Base-by-base conservation (phyloP, 2,797 vertebrate species). In the Avahi laniger region DNA sequence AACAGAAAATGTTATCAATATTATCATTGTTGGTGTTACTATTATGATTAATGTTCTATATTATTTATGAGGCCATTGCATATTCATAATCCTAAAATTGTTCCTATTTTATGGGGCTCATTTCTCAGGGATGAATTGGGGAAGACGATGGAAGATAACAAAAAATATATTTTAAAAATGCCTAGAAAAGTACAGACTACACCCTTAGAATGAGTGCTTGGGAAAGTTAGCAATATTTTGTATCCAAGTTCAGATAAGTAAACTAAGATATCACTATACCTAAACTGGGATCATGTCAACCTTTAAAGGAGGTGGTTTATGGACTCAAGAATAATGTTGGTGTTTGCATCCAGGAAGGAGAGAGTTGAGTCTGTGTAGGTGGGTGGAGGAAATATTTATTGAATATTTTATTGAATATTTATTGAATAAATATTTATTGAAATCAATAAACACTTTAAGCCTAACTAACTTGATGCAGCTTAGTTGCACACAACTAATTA, bases 401-500 rank as follows among this genome's bases (percentile, higher is more conserved):
- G n/a, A n/a, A n/a, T n/a, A n/a, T n/a, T n/a, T n/a, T n/a, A n/a
- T n/a, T n/a, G n/a, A n/a, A n/a, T n/a, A n/a, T n/a, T n/a, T n/a
- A n/a, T n/a, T n/a, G n/a, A n/a, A n/a, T n/a, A n/a, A n/a, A n/a
- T n/a, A n/a, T n/a, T n/a, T n/a, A n/a, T 83, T 89, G 83, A 87
- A 75, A 13, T 91, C 48, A 75, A 48, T 76, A 50, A 43, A 78
- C 54, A 13, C 63, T 73, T 88, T 50, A 95, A 86, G 59, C 15
- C 70, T 54, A 65, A n/a, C 14, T 84, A 85, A 76, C 48, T 85
- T 65, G 50, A 96, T 38, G 41, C 78, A 95, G 35, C 26, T 94
- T 83, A 70, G 57, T 83, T 95, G 46, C 43, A 90, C 72, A 63
- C 54, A 92, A 84, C 20, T 67, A 54, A 93, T 91, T 88, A 63